A percentile compares a stretch with the other conserved stretches of the same genome.
Evolutionary conservation across 2,888 invertebrate species (phyloP).

Genomic region (Eucriotettix oculatus): DNA sequence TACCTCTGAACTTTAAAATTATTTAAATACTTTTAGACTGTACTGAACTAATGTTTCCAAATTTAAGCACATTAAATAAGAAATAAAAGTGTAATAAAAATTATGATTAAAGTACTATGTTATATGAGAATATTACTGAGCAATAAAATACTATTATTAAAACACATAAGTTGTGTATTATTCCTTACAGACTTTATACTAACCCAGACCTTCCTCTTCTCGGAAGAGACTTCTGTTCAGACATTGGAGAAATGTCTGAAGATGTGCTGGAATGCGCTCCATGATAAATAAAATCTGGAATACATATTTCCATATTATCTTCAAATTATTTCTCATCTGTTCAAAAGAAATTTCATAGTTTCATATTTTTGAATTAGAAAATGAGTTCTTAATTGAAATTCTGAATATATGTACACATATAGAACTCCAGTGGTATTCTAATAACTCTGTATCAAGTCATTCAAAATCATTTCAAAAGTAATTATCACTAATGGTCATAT

Average conservation of each 20-base stretch:
- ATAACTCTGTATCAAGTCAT: too few relatives aligned
- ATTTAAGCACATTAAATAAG: not conserved
- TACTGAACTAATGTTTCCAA: not conserved
- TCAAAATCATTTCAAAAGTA: too few relatives aligned
- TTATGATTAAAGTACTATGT: too few relatives aligned
- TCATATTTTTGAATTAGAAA: too few relatives aligned
- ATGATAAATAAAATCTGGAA: conserved; percentile 53
- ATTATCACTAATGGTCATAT: too few relatives aligned
- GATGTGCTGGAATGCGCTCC: conserved; percentile 60
- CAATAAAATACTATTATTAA: not conserved
- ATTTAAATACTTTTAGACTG: not conserved
- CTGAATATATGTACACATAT: too few relatives aligned
- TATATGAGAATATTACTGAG: not conserved
- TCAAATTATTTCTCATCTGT: too few relatives aligned
- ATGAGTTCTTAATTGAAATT: too few relatives aligned
- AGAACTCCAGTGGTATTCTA: too few relatives aligned
- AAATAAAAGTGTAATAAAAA: too few relatives aligned
- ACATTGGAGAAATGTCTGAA: conserved; percentile 61
- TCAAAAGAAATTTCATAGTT: too few relatives aligned
- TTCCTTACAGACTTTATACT: conserved; percentile 10
- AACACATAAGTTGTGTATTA: not conserved
- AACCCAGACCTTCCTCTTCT: conserved; percentile 54
- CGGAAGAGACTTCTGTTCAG: conserved; percentile 58
- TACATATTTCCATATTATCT: too few relatives aligned
- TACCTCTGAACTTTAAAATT: not conserved